These are phyloP conservation scores for Pyrgilauda ruficollis DNA, from an alignment of 2,113 vertebrate genomes.

Conservation along the genomic window DNA sequence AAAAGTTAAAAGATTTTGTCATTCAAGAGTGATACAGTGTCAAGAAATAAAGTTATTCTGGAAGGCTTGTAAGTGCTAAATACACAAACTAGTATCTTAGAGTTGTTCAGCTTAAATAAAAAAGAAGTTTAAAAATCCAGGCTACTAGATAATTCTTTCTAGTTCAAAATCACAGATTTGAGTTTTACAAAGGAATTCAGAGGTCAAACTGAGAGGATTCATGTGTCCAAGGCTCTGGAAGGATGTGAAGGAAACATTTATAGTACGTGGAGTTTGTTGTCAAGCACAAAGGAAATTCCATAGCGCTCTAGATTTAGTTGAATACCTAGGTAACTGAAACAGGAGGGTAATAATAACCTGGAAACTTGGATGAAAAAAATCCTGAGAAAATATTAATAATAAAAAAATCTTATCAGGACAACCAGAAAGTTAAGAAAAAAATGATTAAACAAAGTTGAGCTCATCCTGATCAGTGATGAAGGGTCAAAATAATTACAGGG, in stretches of 20 bases:
- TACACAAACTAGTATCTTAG: not conserved
- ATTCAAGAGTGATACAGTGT: not conserved
- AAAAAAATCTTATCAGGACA: not conserved
- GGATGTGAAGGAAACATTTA: not conserved
- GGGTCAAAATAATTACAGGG: not conserved
- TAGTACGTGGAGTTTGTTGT: not conserved
- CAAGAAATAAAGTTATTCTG: not conserved
- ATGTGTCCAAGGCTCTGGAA: not conserved
- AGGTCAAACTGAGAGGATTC: not conserved
- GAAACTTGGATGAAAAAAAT: not conserved
- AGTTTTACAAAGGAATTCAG: not conserved
- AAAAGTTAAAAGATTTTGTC: not conserved
- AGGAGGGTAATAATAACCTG: not conserved
- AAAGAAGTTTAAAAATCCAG: not conserved
- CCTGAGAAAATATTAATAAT: not conserved
- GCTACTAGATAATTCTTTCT: not conserved
- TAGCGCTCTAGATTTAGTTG: not conserved
- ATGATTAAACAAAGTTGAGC: fast-evolving
- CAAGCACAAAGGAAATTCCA: not conserved
- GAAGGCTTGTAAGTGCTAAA: not conserved
- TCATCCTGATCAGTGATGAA: not conserved
- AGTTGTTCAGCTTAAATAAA: not conserved
- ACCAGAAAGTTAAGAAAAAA: not conserved
- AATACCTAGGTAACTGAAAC: not conserved
- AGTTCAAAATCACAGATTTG: not conserved